phyloP scores from a whole-genome alignment of 2,888 invertebrate species.

The Malacosoma neustria region DNA sequence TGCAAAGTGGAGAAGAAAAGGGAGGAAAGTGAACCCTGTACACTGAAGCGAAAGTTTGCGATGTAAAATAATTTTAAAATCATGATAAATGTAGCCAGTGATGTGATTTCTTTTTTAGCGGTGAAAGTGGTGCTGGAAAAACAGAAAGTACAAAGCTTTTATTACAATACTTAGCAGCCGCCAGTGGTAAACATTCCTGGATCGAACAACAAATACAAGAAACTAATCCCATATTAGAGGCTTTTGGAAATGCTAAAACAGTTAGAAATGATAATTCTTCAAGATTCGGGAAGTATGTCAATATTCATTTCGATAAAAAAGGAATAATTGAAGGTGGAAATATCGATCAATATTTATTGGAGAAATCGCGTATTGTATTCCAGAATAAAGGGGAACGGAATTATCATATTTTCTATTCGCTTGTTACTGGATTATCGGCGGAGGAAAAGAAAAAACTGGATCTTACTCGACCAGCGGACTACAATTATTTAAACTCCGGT shows the following conservation, averaged over 20 bases:
- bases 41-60: too few species aligned
- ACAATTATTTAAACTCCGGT: conserved; percentile 88
- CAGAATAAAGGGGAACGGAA: conserved; percentile 93
- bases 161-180: conserved; percentile 93
- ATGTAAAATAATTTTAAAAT: too few species aligned
- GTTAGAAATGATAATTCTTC: conserved; percentile 97
- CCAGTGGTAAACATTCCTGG: conserved; percentile 97
- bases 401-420: conserved; percentile 96
- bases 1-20: too few species aligned
- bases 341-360: conserved; percentile 95
- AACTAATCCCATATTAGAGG: conserved; percentile 97
- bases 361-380: conserved; percentile 94
- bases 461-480: conserved; percentile 81
- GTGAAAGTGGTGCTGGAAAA: conserved; percentile 97
- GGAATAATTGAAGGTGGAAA: conserved; percentile 94
- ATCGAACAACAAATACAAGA: conserved; percentile 98
- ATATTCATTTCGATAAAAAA: conserved; percentile 87
- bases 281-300: conserved; percentile 96
- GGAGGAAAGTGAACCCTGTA: too few species aligned
- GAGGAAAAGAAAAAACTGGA: conserved; percentile 88
- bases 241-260: conserved; percentile 98
- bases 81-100: too few species aligned
- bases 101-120: conserved; percentile 83
- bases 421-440: conserved; percentile 86
- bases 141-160: conserved; percentile 97